Percentiles rank a stretch among this genome's conserved stretches.
These are phyloP conservation scores for Coecobrya sp. DNA, from an alignment of 2,888 invertebrate species.

Conservation along the genomic window DNA sequence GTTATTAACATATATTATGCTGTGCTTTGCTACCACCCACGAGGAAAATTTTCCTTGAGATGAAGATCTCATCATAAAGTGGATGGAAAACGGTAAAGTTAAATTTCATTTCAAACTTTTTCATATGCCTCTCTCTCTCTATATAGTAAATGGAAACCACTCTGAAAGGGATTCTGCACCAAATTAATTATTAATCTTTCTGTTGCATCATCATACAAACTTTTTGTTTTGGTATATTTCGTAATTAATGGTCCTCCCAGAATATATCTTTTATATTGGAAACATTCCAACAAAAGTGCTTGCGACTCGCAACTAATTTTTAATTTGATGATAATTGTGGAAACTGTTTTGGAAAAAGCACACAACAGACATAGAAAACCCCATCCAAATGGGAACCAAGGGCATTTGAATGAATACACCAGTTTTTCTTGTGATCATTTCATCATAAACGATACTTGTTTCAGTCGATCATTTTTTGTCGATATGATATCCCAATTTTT, in stretches of 20 bases:
- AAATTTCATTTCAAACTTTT: constrained; percentile 49
- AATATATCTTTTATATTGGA: constrained; percentile 30
- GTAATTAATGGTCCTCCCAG: constrained; percentile 14
- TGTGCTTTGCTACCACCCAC: constrained; percentile 37
- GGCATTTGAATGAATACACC: background rate
- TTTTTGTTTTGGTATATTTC: background rate
- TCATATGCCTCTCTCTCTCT: constrained; percentile 27
- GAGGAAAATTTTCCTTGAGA: constrained; percentile 11
- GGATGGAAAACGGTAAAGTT: constrained; percentile 6
- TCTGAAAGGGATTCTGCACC: constrained; percentile 7
- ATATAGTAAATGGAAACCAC: constrained; percentile 36
- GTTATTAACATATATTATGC: constrained; percentile 77
- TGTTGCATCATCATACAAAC: constrained; percentile 1
- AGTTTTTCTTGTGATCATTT: background rate
- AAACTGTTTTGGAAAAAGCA: background rate
- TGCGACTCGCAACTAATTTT: background rate
- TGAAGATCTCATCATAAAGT: constrained; percentile 40
- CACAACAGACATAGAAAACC: background rate
- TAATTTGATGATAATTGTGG: constrained; percentile 2
- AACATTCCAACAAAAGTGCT: background rate
- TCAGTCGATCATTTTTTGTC: constrained; percentile 10
- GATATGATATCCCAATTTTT: background rate
- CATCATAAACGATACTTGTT: constrained; percentile 30
- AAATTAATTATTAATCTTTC: constrained; percentile 44
- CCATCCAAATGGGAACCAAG: background rate